Percentiles rank a stretch among this genome's conserved stretches.
phyloP scores from a whole-genome alignment of 2,113 vertebrate genomes.

The Galbula dea region DNA sequence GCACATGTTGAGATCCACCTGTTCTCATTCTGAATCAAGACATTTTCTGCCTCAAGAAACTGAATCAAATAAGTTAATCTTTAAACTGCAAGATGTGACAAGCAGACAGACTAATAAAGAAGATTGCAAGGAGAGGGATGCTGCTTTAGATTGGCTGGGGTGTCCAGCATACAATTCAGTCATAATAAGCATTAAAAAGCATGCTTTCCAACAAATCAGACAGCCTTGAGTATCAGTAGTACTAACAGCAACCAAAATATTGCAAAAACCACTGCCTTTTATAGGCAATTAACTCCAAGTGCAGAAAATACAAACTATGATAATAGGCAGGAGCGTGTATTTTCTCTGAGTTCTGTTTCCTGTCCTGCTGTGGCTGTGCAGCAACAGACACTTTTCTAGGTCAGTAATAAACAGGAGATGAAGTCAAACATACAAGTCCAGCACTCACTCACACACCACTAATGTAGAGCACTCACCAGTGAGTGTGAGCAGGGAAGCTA shows the following conservation, averaged over 20 bases:
- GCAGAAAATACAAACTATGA: background rate
- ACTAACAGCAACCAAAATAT: background rate
- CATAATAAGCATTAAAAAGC: background rate
- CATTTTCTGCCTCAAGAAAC: background rate
- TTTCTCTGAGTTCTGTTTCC: background rate
- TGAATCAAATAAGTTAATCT: background rate
- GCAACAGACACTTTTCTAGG: conserved; percentile 6
- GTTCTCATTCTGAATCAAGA: background rate
- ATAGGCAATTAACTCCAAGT: background rate
- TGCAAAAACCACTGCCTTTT: background rate
- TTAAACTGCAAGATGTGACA: background rate
- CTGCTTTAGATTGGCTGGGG: background rate
- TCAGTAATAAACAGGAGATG: background rate
- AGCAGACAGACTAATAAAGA: background rate
- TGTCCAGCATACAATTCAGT: background rate
- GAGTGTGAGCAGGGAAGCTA: fast-evolving
- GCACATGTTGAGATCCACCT: background rate
- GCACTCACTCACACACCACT: background rate
- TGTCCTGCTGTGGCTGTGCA: conserved; percentile 22
- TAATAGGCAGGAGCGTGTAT: background rate
- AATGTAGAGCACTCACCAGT: fast-evolving
- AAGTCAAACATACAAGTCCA: background rate
- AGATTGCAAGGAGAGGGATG: background rate
- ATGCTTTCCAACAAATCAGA: background rate
- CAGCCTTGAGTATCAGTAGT: background rate